phyloP scores from a whole-genome alignment of 2,888 invertebrate genomes.

The Drosophila hawaiiensis region DNA sequence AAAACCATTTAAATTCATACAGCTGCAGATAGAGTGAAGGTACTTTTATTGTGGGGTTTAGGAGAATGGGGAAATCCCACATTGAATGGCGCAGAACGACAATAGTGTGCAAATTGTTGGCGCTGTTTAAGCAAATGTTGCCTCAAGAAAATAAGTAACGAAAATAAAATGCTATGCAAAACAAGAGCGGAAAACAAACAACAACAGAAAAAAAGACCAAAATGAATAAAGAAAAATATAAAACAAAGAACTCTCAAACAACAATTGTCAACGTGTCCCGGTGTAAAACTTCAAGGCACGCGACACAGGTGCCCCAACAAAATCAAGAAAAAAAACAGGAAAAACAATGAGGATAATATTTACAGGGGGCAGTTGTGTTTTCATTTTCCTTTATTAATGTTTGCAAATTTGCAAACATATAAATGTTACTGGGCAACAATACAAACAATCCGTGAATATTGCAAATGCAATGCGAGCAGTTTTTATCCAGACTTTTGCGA shows the following conservation, averaged over 20 bases:
- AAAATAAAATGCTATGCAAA: slow-evolving; percentile 40
- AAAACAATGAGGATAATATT: slow-evolving; percentile 65
- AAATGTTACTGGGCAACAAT: slow-evolving; percentile 46
- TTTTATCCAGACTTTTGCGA: slow-evolving; percentile 5
- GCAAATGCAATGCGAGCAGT: slow-evolving; percentile 18
- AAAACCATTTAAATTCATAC: slow-evolving; percentile 78
- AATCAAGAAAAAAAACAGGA: slow-evolving; percentile 31
- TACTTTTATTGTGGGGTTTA: slow-evolving; percentile 44
- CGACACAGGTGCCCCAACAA: slow-evolving; percentile 56
- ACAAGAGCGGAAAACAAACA: slow-evolving; percentile 2
- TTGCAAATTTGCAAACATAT: slow-evolving; percentile 53
- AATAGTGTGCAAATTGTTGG: slow-evolving; percentile 77
- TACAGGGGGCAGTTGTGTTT: slow-evolving; percentile 44
- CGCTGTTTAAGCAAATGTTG: slow-evolving; percentile 76
- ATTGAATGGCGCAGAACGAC: slow-evolving; percentile 41
- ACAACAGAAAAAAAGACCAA: not conserved
- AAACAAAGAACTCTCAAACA: slow-evolving; percentile 29
- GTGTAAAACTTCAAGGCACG: slow-evolving; percentile 50
- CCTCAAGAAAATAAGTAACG: slow-evolving; percentile 52
- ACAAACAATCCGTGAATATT: slow-evolving; percentile 23
- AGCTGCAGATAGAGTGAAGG: slow-evolving; percentile 50
- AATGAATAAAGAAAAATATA: slow-evolving; percentile 8
- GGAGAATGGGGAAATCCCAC: slow-evolving; percentile 9
- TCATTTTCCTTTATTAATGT: slow-evolving; percentile 57
- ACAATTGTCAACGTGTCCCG: slow-evolving; percentile 58